Evolutionary conservation across 92 coral and sea anemone species (phyloP), one percentile per base, ranked within the genome.

Genomic region (Heliopora coerulea): DNA sequence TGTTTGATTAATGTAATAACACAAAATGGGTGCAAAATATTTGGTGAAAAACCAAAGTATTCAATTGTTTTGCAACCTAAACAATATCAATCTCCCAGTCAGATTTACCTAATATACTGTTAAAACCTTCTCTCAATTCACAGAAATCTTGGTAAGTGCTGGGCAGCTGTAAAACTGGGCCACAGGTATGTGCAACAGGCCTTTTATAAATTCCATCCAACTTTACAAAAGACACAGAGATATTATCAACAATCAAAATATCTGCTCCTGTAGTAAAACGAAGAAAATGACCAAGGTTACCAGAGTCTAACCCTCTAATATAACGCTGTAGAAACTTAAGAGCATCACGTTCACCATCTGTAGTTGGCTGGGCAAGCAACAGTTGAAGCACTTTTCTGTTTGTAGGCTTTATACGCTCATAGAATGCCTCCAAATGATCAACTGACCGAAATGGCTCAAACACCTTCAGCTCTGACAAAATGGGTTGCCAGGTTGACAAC

Each of bases 181-280:
- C 84, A 68, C 70, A 80, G 2, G 84, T 80, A 33, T 69, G 84
- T 3, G 79, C 68, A 18, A 80, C 50, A 15, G 84, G 84, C 34
- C 84, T 70, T 13, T 17, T 28, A 20, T 48, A 18, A 21, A 34
- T 21, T 14, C 79, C 84, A 41, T 80, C 84, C 32, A 18, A 19
- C 27, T 68, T 80, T 24, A 28, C 57, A 56, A 69, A 80, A 12
- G 66, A 18, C 8, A 80, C 58, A 39, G 70, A 56, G 9, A 62
- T 20, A 25, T 61, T 48, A 10, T 50, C 44, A 10, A 19, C 25
- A 58, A 30, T 32, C 80, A 72, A 48, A 33, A 80, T 54, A 52
- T 80, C 85, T 44, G 37, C n/a, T n/a, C 80, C 86, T 32, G 81
- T 74, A 11, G 81, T 74, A 17, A 82, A 30, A 24, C 50, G 37